Conservation (phyloP, 2,797 vertebrate species). For the Myotis vivesi region DNA sequence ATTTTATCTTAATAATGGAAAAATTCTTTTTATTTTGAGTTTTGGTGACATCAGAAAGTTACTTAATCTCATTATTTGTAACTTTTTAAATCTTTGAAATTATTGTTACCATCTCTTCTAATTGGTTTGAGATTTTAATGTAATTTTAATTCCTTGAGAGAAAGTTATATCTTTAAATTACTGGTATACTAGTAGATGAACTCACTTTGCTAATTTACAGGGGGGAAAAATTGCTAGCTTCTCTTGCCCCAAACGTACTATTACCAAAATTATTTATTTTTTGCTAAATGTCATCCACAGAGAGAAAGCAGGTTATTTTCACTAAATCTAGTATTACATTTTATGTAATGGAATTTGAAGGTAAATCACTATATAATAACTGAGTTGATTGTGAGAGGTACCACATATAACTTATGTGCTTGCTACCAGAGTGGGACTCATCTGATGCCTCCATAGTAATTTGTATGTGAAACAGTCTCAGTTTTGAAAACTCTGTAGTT, state of each 20-base stretch:
- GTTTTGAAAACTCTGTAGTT: constrained; percentile 25
- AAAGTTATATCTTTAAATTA: constrained; percentile 37
- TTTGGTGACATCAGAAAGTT: constrained; percentile 40
- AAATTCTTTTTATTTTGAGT: not conserved
- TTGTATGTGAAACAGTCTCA: not conserved
- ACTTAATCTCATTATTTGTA: constrained; percentile 13
- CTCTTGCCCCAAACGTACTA: not conserved
- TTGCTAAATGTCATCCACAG: not conserved
- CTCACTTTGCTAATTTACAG: not conserved
- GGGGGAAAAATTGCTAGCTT: not conserved
- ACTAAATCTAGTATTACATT: not conserved
- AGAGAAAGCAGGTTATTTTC: constrained; percentile 28
- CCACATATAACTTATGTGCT: not conserved
- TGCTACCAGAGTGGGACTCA: not conserved
- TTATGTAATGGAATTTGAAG: not conserved
- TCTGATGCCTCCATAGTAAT: not conserved
- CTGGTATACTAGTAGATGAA: constrained; percentile 3
- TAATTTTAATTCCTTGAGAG: constrained; percentile 22
- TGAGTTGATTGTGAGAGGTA: not conserved
- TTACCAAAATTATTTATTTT: constrained; percentile 22
- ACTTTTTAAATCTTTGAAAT: constrained; percentile 44
- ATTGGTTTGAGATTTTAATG: constrained; percentile 22
- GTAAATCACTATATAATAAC: not conserved
- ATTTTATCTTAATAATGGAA: constrained; percentile 35
- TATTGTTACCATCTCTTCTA: not conserved